These are phyloP conservation scores for Hydrolagus colliei DNA, from an alignment of 2,797 vertebrate species.

Conservation along the genomic window DNA sequence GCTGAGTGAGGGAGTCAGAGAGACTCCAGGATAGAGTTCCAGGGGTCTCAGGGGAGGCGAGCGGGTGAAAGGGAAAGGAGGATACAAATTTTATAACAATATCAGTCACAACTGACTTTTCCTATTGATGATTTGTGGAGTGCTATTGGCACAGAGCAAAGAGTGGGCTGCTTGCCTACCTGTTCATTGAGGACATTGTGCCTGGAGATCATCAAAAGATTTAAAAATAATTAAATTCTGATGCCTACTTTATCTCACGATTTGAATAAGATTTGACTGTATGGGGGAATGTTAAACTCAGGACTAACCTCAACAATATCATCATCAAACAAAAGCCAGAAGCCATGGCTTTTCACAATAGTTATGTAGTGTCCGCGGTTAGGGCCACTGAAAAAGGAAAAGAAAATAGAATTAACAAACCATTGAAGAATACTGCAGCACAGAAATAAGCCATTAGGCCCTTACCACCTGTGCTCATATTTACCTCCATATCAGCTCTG, in stretches of 20 bases:
- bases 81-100: neutral
- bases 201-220: neutral
- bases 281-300: neutral
- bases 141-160: neutral
- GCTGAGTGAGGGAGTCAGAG: neutral
- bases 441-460: too few species aligned
- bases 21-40: neutral
- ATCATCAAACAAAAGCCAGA: constrained; percentile 95
- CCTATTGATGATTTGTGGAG: neutral
- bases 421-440: constrained; percentile 3
- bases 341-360: constrained; percentile 95
- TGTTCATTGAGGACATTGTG: too few species aligned
- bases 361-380: constrained; percentile 95
- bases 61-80: neutral
- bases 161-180: neutral
- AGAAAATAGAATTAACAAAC: constrained; percentile 29
- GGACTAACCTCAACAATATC: constrained; percentile 93
- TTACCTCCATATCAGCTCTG: too few species aligned
- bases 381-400: constrained; percentile 67
- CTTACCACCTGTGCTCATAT: too few species aligned
- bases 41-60: neutral
- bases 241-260: neutral
- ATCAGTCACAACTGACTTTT: neutral
- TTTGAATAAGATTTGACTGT: constrained; percentile 41
- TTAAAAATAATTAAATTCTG: neutral